phyloP scores from a whole-genome alignment of 2,113 vertebrate genomes.

The Eudyptes chrysolophus region DNA sequence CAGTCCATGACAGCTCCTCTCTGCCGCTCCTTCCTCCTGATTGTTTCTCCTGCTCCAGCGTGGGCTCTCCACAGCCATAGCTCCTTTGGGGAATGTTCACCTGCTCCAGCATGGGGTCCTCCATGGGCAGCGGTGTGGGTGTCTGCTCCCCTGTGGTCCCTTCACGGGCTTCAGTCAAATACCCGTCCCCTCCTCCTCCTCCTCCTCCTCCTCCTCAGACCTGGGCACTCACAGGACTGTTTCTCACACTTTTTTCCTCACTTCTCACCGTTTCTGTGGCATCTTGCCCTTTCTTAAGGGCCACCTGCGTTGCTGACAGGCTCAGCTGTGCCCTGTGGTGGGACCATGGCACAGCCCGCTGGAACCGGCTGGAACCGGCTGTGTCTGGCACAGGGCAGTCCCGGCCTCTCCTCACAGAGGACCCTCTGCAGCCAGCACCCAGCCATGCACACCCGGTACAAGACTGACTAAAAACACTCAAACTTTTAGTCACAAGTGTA shows the following conservation, averaged over 20 bases:
- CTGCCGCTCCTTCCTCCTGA: background rate
- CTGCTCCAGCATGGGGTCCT: accelerated
- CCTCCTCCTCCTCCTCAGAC: no score
- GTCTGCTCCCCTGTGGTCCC: background rate
- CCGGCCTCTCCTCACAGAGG: accelerated
- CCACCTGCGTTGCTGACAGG: accelerated
- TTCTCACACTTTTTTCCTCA: background rate
- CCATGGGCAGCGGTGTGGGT: no score
- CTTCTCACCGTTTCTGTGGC: background rate
- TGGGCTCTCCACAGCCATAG: background rate
- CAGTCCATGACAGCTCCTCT: background rate
- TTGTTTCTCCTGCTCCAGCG: accelerated
- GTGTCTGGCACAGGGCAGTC: accelerated
- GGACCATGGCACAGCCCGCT: accelerated
- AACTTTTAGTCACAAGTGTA: background rate
- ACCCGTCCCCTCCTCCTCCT: no score
- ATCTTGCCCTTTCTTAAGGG: background rate
- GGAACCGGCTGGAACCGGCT: background rate
- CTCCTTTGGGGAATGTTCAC: accelerated
- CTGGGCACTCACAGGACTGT: background rate
- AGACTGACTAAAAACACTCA: background rate
- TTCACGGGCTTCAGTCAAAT: background rate
- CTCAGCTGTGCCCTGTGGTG: accelerated
- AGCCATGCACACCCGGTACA: accelerated
- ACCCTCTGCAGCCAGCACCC: accelerated